Base-by-base conservation (phyloP, 2,888 invertebrate species). In the Aporophyla nigra region DNA sequence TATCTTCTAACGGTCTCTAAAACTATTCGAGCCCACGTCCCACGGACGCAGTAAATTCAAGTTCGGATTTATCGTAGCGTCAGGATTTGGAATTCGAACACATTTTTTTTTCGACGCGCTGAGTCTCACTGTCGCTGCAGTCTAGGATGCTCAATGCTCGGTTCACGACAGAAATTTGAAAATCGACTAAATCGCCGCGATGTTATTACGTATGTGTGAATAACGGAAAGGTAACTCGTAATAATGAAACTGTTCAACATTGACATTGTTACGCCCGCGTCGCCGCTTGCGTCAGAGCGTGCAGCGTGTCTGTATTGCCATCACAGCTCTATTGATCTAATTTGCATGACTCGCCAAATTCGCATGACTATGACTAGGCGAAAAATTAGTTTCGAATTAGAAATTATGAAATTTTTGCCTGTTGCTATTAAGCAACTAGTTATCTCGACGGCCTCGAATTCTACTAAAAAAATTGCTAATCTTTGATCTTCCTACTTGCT, bases 251-350 rank as follows among this genome's bases (percentile, higher is more conserved):
- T 40, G 27, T 66, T 33, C 61, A 71, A n/a, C 54, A 56, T 71
- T 80, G 76, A 56, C 71, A 78, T 76, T 76, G 43, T 78, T 58
- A n/a, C 51, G 49, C n/a, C 49, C 40, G 27, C 58, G 58, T 2
- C 33, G 49, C 19, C 10, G 14, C n/a, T 76, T 80, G 54, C 62
- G 43, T 49, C 27, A 62, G 49, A 33, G 54, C 71, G 27, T 14
- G 54, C 27, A 2, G n/a, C 40, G n/a, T 51, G 54, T 33, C 62
- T 21, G 46, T 79, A 53, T 59, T 56, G 54, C 27, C 19, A 27
- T 7, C 19, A 14, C 14, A 19, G 27, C n/a, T 53, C 24, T 24
- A 46, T 79, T 61, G 54, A 27, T 79, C 49, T 49, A 49, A 62
- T 71, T 78, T 33, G 71, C 62, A 51, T 51, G 49, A 27, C 63